Conservation (phyloP, 2,113 vertebrate genomes). For the Philantomba maxwellii region DNA sequence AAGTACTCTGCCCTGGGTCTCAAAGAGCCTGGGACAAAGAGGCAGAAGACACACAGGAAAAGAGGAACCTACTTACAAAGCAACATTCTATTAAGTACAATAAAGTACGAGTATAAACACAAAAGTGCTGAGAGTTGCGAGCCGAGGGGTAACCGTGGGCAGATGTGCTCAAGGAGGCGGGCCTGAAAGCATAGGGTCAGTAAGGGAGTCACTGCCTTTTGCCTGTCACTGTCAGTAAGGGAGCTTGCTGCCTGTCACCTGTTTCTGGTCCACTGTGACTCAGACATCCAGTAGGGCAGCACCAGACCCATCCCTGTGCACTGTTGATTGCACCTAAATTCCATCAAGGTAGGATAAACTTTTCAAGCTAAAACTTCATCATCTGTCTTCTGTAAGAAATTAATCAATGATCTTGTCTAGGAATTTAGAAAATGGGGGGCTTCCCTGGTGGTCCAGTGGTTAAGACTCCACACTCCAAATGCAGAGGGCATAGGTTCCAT, state of each 20-base stretch:
- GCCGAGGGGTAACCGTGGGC: neutral
- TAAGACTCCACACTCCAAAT: neutral
- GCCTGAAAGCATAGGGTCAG: neutral
- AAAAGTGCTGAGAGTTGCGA: neutral
- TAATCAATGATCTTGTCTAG: neutral
- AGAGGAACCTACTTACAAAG: neutral
- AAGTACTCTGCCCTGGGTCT: neutral
- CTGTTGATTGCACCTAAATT: neutral
- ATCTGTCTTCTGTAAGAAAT: neutral
- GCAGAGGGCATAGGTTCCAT: neutral
- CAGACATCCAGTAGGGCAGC: neutral
- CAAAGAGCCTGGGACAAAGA: neutral
- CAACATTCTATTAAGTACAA: neutral
- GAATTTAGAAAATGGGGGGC: neutral
- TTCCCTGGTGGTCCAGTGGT: neutral
- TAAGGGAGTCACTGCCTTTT: neutral
- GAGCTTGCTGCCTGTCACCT: fast-evolving
- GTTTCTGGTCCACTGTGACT: neutral
- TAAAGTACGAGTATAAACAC: neutral
- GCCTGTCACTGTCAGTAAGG: no score
- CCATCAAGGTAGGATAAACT: neutral
- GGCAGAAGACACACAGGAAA: neutral
- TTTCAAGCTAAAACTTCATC: neutral
- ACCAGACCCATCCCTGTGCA: neutral
- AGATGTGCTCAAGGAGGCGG: neutral